Base-by-base conservation (phyloP, 2,113 vertebrate species). In the Megaceryle maxima region DNA sequence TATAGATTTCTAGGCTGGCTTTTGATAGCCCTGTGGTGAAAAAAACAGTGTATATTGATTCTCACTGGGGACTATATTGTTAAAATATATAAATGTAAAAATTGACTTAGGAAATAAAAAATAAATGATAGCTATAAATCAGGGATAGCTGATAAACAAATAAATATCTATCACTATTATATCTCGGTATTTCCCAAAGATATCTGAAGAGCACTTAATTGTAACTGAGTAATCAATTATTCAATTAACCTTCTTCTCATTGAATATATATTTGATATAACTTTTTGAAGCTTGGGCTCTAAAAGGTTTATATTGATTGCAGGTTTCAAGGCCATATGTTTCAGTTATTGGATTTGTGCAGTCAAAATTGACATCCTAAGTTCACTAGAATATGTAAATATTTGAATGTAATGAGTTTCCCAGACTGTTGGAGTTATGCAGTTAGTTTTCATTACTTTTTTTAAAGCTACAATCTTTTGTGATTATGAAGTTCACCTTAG, bases 201-300 rank as follows among this genome's bases (percentile, higher is more conserved):
- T 96, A 97, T 97, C 97, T 97, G 97, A 97, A 96, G 95, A 97
- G 91, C 97, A 96, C 97, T 98, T 97, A 97, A 97, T 98, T 98
- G 97, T 96, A 97, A 98, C 97, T 64, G 97, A 96, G 97, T 94
- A 97, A 98, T 98, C 97, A 97, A 98, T 98, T 98, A 98, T 97
- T 97, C 98, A 98, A 98, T 98, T 98, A 98, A 97, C 97, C 96
- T 97, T 97, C 97, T 97, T 97, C 97, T 97, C 96, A 98, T 98
- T 26, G 73, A 97, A 98, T 98, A 98, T 97, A 96, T 98, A 98
- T 97, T 98, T 98, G 97, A 97, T 98, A 97, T 75, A 96, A 97
- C 88, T 98, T 97, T 97, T 97, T 96, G 97, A 98, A 97, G 97
- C 97, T 97, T 96, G 88, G 83, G 68, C 92, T 97, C 87, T 97